Percentiles rank a stretch among this genome's conserved stretches.
Evolutionary conservation across 2,888 invertebrate genomes (phyloP).

Genomic region (Amphimallon solstitiale): DNA sequence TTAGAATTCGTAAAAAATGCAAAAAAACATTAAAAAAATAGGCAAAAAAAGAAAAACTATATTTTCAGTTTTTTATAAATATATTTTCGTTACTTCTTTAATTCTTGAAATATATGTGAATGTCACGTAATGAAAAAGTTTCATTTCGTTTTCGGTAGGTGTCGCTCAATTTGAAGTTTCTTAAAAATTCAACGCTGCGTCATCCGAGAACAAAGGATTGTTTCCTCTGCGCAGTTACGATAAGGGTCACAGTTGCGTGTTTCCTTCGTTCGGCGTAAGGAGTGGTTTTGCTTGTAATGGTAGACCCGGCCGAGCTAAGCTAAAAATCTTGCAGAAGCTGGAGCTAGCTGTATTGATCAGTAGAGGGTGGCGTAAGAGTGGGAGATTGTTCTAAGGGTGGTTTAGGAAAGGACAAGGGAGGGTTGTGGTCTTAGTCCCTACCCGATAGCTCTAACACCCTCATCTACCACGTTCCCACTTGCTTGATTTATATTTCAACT

Average conservation of each 20-base stretch:
- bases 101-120: background rate
- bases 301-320: conserved; percentile 63
- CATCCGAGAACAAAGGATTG: conserved; percentile 51
- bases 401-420: conserved; percentile 63
- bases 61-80: background rate
- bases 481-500: conserved; percentile 46
- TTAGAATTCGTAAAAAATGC: no score
- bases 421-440: conserved; percentile 63
- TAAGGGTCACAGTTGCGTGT: conserved; percentile 55
- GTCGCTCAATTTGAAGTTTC: conserved; percentile 18
- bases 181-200: conserved; percentile 37
- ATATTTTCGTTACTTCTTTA: background rate
- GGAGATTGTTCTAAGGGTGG: conserved; percentile 60
- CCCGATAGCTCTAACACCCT: conserved; percentile 59
- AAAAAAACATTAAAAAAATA: no score
- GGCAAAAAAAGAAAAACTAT: no score
- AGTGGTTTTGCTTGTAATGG: conserved; percentile 60
- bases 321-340: conserved; percentile 65
- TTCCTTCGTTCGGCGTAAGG: conserved; percentile 61
- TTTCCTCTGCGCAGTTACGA: conserved; percentile 45
- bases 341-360: conserved; percentile 65
- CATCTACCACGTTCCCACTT: conserved; percentile 52
- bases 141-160: conserved; percentile 12
- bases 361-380: conserved; percentile 53
- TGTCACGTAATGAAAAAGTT: background rate